Conservation (phyloP, 2,888 invertebrate species). For the Amorpha juglandis region DNA sequence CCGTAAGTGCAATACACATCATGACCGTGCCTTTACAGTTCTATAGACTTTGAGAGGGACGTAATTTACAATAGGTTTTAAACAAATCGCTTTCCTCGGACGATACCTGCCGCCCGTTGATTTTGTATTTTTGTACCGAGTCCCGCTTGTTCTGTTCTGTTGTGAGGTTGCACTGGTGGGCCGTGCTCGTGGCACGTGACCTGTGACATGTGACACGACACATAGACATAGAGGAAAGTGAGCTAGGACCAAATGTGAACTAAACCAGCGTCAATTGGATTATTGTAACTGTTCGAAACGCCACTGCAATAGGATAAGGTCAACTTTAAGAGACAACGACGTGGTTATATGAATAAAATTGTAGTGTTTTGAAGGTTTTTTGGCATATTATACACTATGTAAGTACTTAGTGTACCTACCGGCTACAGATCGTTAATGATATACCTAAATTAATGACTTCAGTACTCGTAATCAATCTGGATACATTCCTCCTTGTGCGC, state of each 20-base stretch:
- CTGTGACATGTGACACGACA: constrained; percentile 25
- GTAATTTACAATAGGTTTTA: constrained; percentile 83
- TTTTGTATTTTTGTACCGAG: constrained; percentile 72
- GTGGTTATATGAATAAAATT: constrained; percentile 53
- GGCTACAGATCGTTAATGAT: constrained; percentile 13
- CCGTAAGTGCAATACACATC: constrained; percentile 84
- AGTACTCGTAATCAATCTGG: constrained; percentile 10
- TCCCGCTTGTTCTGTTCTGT: constrained; percentile 65
- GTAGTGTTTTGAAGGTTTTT: constrained; percentile 34
- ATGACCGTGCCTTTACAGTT: constrained; percentile 84
- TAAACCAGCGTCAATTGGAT: constrained; percentile 72
- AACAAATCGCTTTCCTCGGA: constrained; percentile 66
- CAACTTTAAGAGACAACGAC: constrained; percentile 75
- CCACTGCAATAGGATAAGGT: constrained; percentile 73
- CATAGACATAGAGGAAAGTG: constrained; percentile 62
- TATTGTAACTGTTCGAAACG: constrained; percentile 56
- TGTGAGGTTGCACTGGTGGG: constrained; percentile 30
- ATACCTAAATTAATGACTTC: constrained; percentile 1
- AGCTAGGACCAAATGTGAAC: constrained; percentile 70
- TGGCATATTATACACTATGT: constrained; percentile 30
- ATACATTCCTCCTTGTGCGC: not conserved
- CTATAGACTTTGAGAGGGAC: constrained; percentile 84
- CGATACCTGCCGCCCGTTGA: constrained; percentile 65
- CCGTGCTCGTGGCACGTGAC: not conserved
- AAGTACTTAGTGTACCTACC: constrained; percentile 25